Evolutionary conservation across 1,140 invertebrate species (phyloP), one percentile per base, ranked within the genome.

Genomic region (Hypsibius dujardini): DNA sequence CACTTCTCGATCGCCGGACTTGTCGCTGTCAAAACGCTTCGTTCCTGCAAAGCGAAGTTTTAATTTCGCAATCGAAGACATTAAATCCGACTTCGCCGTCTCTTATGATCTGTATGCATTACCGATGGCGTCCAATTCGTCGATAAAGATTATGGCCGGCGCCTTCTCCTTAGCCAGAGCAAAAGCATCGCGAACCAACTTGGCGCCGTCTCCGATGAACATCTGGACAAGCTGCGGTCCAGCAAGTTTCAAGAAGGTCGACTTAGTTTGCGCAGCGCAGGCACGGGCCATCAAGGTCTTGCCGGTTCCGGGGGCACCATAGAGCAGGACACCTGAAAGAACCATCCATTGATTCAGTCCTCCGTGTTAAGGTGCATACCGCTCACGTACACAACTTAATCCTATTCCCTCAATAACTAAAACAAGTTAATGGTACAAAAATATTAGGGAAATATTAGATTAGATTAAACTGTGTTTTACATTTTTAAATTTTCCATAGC

Each of bases 151-250:
- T 74, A 99, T 98, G 0, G 96, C 93, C 0, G 96, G 96, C 1
- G 94, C 88, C 80, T 99, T 98, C 78, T 99, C 96, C 81, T 98
- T 99, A 12, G 96, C 96, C 1, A 99, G 81, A 1, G 95, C 94
- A 81, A 99, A 99, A 0, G 96, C 96, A 83, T 99, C 96, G 71
- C 96, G 84, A 0, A 99, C 96, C 40, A 98, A 81, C 80, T 98
- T 99, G 0, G 95, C 95, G 75, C 95, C 95, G 81, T 99, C 95
- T 80, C 95, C 95, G 76, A 87, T 87, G 78, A 98, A 98, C 95
- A 98, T 99, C 79, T 99, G 95, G 40, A 99, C 95, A 15, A 98
- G 81, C 79, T 99, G 95, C n/a, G 95, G 95, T 15, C 95, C 95
- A 75, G 95, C 95, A 15, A 98, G 77, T 76, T 87, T 87, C 59